A percentile compares a stretch with the other conserved stretches of the same genome.
Conservation (phyloP, 2,888 invertebrate genomes). For the Orchesellides sinensis region DNA sequence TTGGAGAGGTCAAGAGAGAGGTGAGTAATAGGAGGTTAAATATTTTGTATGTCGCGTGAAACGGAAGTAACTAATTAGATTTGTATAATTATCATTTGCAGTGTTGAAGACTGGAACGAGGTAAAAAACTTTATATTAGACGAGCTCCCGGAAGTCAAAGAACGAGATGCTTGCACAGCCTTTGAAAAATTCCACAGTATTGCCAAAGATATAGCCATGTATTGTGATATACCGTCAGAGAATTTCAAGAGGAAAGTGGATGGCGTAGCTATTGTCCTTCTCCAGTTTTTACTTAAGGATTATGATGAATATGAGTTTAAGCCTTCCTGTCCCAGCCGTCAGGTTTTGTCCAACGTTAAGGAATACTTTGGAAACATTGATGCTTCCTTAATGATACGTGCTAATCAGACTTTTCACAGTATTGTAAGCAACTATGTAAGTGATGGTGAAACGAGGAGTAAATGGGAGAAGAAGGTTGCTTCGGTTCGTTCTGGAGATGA, state of each 20-base stretch:
- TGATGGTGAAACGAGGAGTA: constrained; percentile 37
- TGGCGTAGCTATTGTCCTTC: constrained; percentile 47
- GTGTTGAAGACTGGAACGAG: constrained; percentile 50
- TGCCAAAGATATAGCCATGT: constrained; percentile 57
- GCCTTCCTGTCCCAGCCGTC: constrained; percentile 51
- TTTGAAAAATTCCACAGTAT: constrained; percentile 60
- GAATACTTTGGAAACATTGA: constrained; percentile 66
- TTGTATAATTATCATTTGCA: constrained; percentile 1
- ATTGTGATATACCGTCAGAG: constrained; percentile 50
- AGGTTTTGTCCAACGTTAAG: constrained; percentile 41
- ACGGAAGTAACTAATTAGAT: neutral
- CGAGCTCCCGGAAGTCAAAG: constrained; percentile 34
- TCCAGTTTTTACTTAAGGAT: constrained; percentile 52
- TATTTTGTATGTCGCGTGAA: neutral
- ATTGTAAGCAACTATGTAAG: constrained; percentile 43
- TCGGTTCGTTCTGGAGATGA: constrained; percentile 8
- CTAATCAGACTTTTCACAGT: constrained; percentile 45
- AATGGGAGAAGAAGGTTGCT: constrained; percentile 38
- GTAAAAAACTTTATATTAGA: constrained; percentile 53
- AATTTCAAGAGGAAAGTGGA: constrained; percentile 37
- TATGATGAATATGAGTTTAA: constrained; percentile 52
- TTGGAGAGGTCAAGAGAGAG: constrained; percentile 45
- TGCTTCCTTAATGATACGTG: constrained; percentile 35
- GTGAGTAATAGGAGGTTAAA: constrained; percentile 12
- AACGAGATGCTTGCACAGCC: constrained; percentile 29